These are phyloP conservation scores for Mirza zaza DNA, from an alignment of 2,113 vertebrate species.

Conservation along the genomic window DNA sequence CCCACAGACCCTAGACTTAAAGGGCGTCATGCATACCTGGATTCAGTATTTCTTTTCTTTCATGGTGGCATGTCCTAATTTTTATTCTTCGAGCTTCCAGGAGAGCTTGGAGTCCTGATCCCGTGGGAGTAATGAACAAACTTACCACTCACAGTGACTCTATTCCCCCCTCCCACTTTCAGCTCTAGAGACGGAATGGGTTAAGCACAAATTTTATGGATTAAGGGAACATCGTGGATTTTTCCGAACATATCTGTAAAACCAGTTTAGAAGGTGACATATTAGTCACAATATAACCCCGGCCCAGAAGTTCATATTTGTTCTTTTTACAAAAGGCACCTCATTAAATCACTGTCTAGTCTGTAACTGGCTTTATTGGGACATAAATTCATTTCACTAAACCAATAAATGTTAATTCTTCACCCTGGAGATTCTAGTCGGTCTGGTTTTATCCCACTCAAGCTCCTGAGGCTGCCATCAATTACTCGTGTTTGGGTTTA, in stretches of 20 bases:
- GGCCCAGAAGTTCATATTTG: conserved; percentile 72
- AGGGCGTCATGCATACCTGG: background rate
- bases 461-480: conserved; percentile 78
- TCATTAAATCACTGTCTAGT: conserved; percentile 84
- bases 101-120: background rate
- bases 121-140: background rate
- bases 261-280: conserved; percentile 20
- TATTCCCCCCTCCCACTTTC: background rate
- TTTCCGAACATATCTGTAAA: conserved; percentile 42
- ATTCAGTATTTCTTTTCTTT: background rate
- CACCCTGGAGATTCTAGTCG: conserved; percentile 80
- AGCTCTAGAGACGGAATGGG: background rate
- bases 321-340: conserved; percentile 73
- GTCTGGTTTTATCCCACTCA: conserved; percentile 79
- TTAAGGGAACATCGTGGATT: conserved; percentile 38
- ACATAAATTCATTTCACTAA: conserved; percentile 84
- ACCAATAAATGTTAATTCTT: conserved; percentile 83
- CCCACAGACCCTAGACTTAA: background rate
- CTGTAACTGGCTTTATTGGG: conserved; percentile 76
- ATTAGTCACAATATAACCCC: conserved; percentile 61
- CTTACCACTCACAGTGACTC: background rate
- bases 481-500: conserved; percentile 81
- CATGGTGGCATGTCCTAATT: background rate
- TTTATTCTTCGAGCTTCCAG: background rate
- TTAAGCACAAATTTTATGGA: conserved; percentile 50